Conservation (phyloP, 2,113 vertebrate genomes). For the Misgurnus mizolepis region DNA sequence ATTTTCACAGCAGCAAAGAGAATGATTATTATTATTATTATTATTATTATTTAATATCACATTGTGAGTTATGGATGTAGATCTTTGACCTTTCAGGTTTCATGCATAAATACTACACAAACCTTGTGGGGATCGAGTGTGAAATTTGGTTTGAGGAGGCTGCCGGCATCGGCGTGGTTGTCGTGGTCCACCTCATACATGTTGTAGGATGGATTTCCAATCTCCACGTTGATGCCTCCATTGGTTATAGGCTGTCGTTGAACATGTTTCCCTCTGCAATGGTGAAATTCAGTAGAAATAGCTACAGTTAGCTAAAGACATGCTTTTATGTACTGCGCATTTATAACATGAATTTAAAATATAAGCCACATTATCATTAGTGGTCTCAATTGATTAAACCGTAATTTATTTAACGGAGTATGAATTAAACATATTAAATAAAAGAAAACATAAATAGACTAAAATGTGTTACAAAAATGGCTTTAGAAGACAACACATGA, state of each 20-base stretch:
- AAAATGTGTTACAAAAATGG: no score
- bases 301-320: neutral
- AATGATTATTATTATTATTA: neutral
- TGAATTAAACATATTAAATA: no score
- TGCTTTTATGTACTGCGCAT: neutral
- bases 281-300: slow-evolving; percentile 34
- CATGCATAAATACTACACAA: slow-evolving; percentile 40
- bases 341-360: slow-evolving; percentile 12
- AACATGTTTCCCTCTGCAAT: slow-evolving; percentile 88
- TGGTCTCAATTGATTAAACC: no score
- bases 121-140: slow-evolving; percentile 95
- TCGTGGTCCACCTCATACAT: slow-evolving; percentile 99
- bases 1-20: neutral
- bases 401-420: no score
- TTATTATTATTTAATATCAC: neutral
- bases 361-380: neutral
- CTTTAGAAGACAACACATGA: no score
- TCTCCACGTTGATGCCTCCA: slow-evolving; percentile 96
- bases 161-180: slow-evolving; percentile 85
- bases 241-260: slow-evolving; percentile 96
- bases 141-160: slow-evolving; percentile 90
- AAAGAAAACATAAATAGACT: no score
- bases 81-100: neutral
- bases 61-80: neutral
- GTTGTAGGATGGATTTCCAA: slow-evolving; percentile 97